Conservation (phyloP, 1,140 invertebrate species). For the Bathynomus jamesi region DNA sequence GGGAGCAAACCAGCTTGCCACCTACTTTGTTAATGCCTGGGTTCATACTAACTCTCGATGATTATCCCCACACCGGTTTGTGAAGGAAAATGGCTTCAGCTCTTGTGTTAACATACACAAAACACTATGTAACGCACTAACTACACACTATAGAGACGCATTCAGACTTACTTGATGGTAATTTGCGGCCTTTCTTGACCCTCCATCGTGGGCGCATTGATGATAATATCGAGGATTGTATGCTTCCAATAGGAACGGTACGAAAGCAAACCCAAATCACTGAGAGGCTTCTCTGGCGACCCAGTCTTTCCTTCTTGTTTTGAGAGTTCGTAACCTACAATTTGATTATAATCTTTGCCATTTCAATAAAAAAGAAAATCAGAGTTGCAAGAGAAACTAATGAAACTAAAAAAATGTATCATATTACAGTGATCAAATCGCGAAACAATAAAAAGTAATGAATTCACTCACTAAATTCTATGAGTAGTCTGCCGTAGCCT, state of each 20-base stretch:
- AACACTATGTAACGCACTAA: not conserved
- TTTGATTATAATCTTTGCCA: too few relatives aligned
- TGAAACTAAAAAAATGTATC: not conserved
- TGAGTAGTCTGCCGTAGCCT: constrained; percentile 96
- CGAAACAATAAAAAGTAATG: constrained; percentile 4
- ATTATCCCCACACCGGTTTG: too few relatives aligned
- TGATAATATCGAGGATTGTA: constrained; percentile 83
- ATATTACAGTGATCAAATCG: not conserved
- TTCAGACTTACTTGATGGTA: constrained; percentile 75
- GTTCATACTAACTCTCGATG: too few relatives aligned
- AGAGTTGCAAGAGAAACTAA: constrained; percentile 6
- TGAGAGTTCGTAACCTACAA: constrained; percentile 82
- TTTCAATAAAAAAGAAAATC: too few relatives aligned
- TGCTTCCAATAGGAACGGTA: constrained; percentile 94
- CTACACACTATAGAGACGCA: not conserved
- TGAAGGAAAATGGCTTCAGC: too few relatives aligned
- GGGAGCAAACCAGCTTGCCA: too few relatives aligned
- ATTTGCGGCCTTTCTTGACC: constrained; percentile 88
- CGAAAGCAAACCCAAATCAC: constrained; percentile 83
- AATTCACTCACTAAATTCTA: constrained; percentile 90
- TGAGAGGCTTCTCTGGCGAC: constrained; percentile 90
- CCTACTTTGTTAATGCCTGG: too few relatives aligned
- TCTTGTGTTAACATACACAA: too few relatives aligned
- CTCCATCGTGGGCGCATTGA: constrained; percentile 67
- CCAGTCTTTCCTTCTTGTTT: constrained; percentile 96